These are phyloP conservation scores for Tineola bisselliella DNA, from an alignment of 2,888 invertebrate genomes.

Conservation along the genomic window DNA sequence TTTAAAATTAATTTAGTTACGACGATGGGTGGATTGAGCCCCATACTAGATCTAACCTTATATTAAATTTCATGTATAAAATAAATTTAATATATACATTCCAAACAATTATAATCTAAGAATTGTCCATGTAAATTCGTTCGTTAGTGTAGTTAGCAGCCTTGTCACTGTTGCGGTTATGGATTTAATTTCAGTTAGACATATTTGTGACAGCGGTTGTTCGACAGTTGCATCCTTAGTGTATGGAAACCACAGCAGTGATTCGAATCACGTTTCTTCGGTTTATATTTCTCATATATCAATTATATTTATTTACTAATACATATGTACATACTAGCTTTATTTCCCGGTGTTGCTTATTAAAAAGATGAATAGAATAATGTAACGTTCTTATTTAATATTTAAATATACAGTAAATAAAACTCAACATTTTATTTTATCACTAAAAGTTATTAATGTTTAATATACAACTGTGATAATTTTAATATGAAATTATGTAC, in stretches of 20 bases:
- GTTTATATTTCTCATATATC: background rate
- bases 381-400: too few species aligned
- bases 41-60: too few species aligned
- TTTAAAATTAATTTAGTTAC: too few species aligned
- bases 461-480: too few species aligned
- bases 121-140: background rate
- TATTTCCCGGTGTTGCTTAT: slow-evolving; percentile 18
- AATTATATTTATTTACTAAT: background rate
- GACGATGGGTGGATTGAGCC: too few species aligned
- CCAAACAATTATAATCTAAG: too few species aligned
- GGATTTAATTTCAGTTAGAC: slow-evolving; percentile 6
- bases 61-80: too few species aligned
- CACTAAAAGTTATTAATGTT: too few species aligned
- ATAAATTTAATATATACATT: too few species aligned
- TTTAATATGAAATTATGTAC: background rate
- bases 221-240: background rate
- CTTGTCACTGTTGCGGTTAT: slow-evolving; percentile 4
- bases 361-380: too few species aligned
- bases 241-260: slow-evolving; percentile 13
- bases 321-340: background rate
- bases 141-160: background rate
- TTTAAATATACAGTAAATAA: too few species aligned
- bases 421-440: too few species aligned
- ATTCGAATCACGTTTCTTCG: slow-evolving; percentile 12
- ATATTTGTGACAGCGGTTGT: slow-evolving; percentile 9